Base-by-base conservation (phyloP, 2,888 invertebrate species). In the Machimus rusticus region DNA sequence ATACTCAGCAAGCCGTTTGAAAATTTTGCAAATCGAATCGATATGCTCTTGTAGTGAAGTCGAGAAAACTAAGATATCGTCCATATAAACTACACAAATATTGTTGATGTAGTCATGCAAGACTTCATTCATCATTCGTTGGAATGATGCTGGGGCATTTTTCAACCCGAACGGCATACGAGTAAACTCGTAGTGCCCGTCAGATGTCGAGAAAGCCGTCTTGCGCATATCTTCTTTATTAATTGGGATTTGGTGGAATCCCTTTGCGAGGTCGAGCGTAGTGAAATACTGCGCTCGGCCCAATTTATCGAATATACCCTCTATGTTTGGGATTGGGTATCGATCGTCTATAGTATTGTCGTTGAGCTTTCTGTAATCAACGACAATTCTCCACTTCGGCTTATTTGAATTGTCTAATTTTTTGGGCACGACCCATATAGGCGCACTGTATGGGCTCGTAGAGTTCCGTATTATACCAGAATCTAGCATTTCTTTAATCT, bases 341-440 rank as follows among this genome's bases (percentile, higher is more conserved):
- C 76, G 81, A 84, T 77, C 86, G 14, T 88, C 87, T 74, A 66
- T 81, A 2, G 86, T 88, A 28, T 34, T 74, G 2, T 82, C 74
- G 39, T 39, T 39, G 12, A 39, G 39, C 39, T 28, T 87, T 9
- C 87, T 28, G 51, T 88, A 88, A 55, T 87, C 88, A 14, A 88
- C 31, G 46, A 88, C 88, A 43, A 88, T 81, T 37, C 87, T 14
- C 76, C 51, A 88, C 79, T 88, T 87, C 57, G 39, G 74, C 51
- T n/a, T 81, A 5, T 76, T 81, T 3, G 85, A 86, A 28, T 82
- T 88, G 55, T 88, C 86, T 12, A 14, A 31, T 87, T 86, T 88
- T 87, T 90, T 90, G 14, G 89, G 39, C 14, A 90, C 90, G 19
- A 89, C 87, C 89, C 89, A 89, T 28, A 90, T 88, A 16, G 90